Evolutionary conservation across 2,888 invertebrate genomes (phyloP), one percentile per base, ranked within the genome.

Genomic region (Zaprionus bogoriensis): DNA sequence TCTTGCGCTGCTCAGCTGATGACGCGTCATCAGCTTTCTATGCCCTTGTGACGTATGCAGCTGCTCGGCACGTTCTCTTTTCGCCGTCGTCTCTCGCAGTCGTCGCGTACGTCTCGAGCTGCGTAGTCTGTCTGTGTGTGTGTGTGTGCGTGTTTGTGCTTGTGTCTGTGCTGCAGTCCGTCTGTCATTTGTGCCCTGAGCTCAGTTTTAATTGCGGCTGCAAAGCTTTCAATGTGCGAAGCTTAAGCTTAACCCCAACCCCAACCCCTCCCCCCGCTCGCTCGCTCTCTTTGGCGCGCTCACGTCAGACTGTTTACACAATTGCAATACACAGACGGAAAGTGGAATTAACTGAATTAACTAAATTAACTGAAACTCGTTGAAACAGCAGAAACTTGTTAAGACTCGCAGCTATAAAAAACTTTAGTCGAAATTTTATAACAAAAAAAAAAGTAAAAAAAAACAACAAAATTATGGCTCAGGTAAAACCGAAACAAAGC

Each of bases 401-500:
- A n/a, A n/a, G n/a, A n/a, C n/a, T n/a, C n/a, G n/a, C 14, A 50
- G 59, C 52, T 62, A 48, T 46, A 48, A 64, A 52, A 73, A 76
- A 52, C 22, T 67, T 83, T 81, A 81, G 61, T 73, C 72, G 70
- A 68, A 82, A 75, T 78, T 76, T 69, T 64, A 69, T 64, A 80
- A 63, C 22, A 51, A 17, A 17, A 17, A 17, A 7, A 17, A 36
- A 45, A 46, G n/a, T n/a, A 14, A 47, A 12, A 53, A 36, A 46
- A 51, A 54, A 12, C 50, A 60, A 63, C 25, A 14, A 14, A 67
- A 88, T 78, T 80, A 91, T 91, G 91, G 90, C 89, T 87, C 90
- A 90, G 89, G 85, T 88, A 76, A 90, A 91, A 88, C 87, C 71
- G 76, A 91, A 89, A 86, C 91, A 89, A 80, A 90, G 74, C 77